These are phyloP conservation scores for Rhorus exstirpatorius DNA, from an alignment of 2,888 invertebrate species.

Conservation along the genomic window DNA sequence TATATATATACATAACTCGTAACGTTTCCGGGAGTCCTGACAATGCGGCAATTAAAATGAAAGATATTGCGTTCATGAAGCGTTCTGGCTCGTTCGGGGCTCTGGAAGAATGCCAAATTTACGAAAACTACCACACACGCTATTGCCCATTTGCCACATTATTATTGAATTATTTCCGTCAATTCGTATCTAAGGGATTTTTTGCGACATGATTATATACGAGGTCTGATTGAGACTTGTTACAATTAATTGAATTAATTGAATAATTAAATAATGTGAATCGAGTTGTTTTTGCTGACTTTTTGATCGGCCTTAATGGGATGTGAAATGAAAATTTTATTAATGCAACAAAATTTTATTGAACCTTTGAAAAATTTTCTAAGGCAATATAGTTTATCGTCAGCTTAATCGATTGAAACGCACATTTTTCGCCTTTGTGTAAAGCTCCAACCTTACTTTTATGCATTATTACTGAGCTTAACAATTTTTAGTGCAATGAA, in stretches of 20 bases:
- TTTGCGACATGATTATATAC: conserved; percentile 34
- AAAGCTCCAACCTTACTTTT: too few species aligned
- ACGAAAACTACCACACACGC: conserved; percentile 28
- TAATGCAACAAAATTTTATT: too few species aligned
- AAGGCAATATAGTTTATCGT: too few species aligned
- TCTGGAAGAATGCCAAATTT: conserved; percentile 51
- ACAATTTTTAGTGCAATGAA: too few species aligned
- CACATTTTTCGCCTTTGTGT: too few species aligned
- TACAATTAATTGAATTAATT: neutral
- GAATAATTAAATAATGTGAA: too few species aligned
- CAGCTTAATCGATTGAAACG: too few species aligned
- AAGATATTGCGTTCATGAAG: conserved; percentile 60
- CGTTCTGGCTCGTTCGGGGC: conserved; percentile 23
- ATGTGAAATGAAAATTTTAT: too few species aligned
- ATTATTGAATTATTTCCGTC: conserved; percentile 46
- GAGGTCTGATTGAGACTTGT: conserved; percentile 2
- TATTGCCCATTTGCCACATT: conserved; percentile 29
- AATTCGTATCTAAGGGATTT: conserved; percentile 32
- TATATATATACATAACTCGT: conserved; percentile 12
- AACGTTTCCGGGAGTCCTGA: conserved; percentile 54
- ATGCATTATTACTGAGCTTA: too few species aligned
- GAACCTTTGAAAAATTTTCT: too few species aligned
- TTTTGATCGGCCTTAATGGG: too few species aligned
- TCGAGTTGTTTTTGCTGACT: too few species aligned
- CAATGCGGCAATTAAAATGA: conserved; percentile 63